Conservation (phyloP, 2,797 vertebrate genomes). For the Chanos chanos region DNA sequence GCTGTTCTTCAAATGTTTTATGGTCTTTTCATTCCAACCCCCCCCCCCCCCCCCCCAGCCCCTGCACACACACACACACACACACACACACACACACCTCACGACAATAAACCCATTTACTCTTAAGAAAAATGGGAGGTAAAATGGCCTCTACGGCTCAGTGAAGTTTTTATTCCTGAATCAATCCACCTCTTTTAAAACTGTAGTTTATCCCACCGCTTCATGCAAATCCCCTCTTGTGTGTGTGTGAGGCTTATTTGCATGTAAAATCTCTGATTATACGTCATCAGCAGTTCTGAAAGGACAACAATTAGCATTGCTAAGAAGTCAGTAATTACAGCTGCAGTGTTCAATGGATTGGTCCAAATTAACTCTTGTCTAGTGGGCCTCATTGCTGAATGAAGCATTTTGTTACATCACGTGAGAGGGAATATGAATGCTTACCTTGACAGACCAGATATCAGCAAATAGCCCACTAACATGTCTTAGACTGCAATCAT, state of each 20-base stretch:
- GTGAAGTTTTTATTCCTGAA: neutral
- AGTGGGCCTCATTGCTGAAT: conserved; percentile 41
- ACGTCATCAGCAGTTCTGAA: conserved; percentile 49
- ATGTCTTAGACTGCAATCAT: conserved; percentile 18
- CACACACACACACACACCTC: no score
- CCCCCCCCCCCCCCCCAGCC: no score
- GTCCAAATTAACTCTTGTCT: conserved; percentile 35
- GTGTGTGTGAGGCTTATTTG: conserved; percentile 7
- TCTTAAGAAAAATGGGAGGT: no score
- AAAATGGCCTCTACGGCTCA: no score
- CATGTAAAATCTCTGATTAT: conserved; percentile 29
- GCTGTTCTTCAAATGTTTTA: neutral
- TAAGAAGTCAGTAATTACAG: conserved; percentile 43
- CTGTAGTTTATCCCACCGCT: conserved; percentile 19
- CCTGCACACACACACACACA: no score
- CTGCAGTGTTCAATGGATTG: conserved; percentile 30
- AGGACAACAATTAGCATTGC: conserved; percentile 52
- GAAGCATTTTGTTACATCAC: conserved; percentile 35
- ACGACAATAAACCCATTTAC: no score
- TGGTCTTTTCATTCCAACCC: neutral
- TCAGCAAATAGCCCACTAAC: neutral
- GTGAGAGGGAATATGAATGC: conserved; percentile 31
- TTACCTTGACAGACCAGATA: conserved; percentile 40
- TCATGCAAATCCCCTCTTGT: conserved; percentile 22
- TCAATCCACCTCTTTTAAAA: conserved; percentile 17